Evolutionary conservation across 2,113 vertebrate genomes (phyloP).

Genomic region (Bufo gargarizans): DNA sequence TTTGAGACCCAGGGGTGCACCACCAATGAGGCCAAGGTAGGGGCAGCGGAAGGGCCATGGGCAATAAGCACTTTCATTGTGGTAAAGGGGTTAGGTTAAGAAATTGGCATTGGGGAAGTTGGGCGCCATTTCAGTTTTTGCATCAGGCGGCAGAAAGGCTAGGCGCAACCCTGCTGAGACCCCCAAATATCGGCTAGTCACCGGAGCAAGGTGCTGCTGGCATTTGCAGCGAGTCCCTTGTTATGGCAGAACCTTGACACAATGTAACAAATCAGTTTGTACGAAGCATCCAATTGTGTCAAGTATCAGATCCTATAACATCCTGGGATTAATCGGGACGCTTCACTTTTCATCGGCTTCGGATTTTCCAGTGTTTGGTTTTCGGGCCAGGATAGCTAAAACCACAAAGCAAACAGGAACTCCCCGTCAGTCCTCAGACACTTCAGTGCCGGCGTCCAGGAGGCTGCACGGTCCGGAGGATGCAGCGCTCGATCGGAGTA

Average conservation of each 20-base stretch:
- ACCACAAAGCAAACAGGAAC: conserved; percentile 23
- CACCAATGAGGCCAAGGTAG: too few relatives aligned
- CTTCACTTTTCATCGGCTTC: neutral
- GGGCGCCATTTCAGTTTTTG: too few relatives aligned
- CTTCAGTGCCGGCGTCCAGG: neutral
- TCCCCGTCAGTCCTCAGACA: neutral
- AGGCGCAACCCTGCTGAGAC: too few relatives aligned
- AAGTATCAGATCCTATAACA: neutral
- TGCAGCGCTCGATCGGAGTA: neutral
- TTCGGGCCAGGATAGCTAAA: neutral
- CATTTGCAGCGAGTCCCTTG: too few relatives aligned
- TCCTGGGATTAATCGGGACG: neutral
- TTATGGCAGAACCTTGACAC: neutral
- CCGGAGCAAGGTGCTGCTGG: too few relatives aligned
- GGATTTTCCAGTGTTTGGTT: conserved; percentile 15
- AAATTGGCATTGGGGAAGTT: too few relatives aligned
- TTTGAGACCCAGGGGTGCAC: too few relatives aligned
- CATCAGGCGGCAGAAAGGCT: too few relatives aligned
- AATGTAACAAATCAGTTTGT: neutral
- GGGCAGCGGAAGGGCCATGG: too few relatives aligned
- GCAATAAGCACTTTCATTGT: too few relatives aligned
- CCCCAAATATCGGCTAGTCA: too few relatives aligned
- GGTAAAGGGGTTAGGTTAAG: too few relatives aligned
- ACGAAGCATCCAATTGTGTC: neutral
- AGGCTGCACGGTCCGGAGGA: neutral